Conservation (phyloP, 2,113 vertebrate species). For the Actenoides hombroni region DNA sequence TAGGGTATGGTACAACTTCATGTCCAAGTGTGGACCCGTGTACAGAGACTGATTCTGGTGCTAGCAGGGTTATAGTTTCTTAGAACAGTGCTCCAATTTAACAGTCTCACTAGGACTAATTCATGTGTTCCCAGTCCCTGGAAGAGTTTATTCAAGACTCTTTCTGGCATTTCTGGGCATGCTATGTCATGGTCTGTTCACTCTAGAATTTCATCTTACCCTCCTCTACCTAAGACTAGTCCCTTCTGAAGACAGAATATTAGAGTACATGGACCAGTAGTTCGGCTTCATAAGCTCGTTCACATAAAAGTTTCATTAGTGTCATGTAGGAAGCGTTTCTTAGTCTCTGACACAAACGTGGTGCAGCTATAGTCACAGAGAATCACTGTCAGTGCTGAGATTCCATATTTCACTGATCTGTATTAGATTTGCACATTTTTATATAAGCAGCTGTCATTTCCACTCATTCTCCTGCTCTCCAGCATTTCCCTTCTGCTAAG, state of each 20-base stretch:
- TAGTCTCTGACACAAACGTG: neutral
- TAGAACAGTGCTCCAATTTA: neutral
- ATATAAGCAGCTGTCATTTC: neutral
- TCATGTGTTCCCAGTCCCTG: neutral
- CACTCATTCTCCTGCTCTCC: neutral
- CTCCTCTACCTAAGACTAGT: neutral
- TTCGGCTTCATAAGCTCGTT: neutral
- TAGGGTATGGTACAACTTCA: neutral
- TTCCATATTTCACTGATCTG: neutral
- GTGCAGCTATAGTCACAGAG: neutral
- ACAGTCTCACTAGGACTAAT: neutral
- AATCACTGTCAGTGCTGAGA: neutral
- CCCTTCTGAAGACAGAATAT: neutral
- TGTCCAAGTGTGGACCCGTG: neutral
- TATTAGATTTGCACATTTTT: neutral
- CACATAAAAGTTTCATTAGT: neutral
- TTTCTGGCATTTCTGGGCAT: neutral
- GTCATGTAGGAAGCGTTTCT: neutral
- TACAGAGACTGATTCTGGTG: neutral
- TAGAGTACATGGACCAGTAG: neutral
- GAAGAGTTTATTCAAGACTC: neutral
- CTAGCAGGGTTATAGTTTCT: neutral
- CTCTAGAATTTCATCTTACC: neutral
- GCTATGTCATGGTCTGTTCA: neutral
- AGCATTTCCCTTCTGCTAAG: neutral